Conservation (phyloP, 2,797 vertebrate genomes). For the Babyrousa celebensis region DNA sequence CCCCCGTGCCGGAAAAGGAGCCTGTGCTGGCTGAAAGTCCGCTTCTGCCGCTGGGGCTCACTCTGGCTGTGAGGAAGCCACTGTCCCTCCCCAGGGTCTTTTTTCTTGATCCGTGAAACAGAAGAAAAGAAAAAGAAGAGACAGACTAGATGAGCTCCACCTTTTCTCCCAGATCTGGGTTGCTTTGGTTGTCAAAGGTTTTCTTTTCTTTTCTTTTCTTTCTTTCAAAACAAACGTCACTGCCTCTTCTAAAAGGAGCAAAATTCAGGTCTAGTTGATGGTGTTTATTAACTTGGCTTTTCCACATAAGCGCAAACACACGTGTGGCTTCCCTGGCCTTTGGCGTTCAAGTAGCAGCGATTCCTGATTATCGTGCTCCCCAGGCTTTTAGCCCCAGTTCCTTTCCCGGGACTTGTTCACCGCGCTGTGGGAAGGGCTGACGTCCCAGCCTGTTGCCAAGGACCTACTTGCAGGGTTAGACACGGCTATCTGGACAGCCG, state of each 20-base stretch:
- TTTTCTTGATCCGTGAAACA: neutral
- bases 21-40: neutral
- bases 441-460: neutral
- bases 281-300: neutral
- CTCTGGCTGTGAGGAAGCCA: neutral
- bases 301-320: neutral
- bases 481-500: neutral
- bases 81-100: neutral
- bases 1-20: neutral
- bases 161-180: constrained; percentile 47
- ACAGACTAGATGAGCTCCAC: neutral
- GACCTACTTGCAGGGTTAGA: neutral
- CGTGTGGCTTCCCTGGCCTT: neutral
- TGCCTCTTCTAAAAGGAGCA: constrained; percentile 39
- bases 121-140: neutral
- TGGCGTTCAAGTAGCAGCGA: neutral
- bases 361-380: neutral
- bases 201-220: neutral
- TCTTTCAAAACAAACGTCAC: neutral
- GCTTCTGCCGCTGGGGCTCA: neutral
- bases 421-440: neutral
- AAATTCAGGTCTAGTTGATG: neutral
- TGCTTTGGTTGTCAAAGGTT: constrained; percentile 56
- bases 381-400: neutral
- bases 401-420: neutral